Conservation (phyloP, 2,797 vertebrate species). For the Pteropus rufus region DNA sequence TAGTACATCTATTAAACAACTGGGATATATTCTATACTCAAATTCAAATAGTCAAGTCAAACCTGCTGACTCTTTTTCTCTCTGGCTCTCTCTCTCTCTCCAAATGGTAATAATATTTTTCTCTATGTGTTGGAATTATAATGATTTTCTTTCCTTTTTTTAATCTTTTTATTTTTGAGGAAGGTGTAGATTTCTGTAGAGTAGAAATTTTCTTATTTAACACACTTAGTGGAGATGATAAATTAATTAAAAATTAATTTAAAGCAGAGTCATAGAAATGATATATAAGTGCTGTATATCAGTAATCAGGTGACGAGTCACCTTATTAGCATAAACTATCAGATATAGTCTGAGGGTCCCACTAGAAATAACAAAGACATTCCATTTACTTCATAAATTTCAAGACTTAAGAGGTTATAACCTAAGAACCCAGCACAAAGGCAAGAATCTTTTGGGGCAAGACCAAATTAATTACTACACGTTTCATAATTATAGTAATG, state of each 20-base stretch:
- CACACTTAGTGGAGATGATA: not conserved
- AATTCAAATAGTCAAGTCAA: not conserved
- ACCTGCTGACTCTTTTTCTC: not conserved
- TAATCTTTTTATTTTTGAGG: not conserved
- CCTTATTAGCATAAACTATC: not conserved
- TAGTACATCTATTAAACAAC: not conserved
- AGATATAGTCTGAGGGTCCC: not conserved
- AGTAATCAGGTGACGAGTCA: not conserved
- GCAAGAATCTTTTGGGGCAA: not conserved
- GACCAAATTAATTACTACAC: not conserved
- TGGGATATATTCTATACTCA: not conserved
- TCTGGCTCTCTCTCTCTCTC: not conserved
- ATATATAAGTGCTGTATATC: not conserved
- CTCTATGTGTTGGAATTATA: not conserved
- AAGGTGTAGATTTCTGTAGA: not conserved
- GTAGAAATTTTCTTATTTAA: not conserved
- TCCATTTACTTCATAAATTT: not conserved
- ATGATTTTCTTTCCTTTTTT: not conserved
- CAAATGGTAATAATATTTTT: not conserved
- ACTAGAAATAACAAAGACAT: not conserved
- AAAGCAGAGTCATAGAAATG: not conserved
- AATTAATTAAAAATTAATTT: not conserved
- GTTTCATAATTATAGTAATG: not conserved
- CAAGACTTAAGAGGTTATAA: not conserved
- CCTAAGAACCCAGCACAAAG: not conserved